Percentiles rank a stretch among this genome's conserved stretches.
Conservation (phyloP, 1,140 invertebrate species). For the Drosophila truncata region DNA sequence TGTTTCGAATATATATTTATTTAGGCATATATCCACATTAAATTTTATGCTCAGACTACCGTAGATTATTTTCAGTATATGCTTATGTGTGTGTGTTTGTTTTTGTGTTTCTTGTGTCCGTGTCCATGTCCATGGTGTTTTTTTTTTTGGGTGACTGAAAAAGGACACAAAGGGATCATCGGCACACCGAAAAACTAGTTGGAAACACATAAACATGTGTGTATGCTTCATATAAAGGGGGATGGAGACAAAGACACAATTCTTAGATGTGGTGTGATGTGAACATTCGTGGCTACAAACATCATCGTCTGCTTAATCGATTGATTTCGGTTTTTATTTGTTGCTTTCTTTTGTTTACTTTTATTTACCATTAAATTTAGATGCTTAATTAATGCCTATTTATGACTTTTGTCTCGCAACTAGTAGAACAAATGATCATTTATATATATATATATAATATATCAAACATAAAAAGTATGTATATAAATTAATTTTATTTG, state of each 20-base stretch:
- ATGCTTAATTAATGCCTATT: constrained; percentile 65
- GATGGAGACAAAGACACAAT: constrained; percentile 30
- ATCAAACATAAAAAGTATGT: constrained; percentile 59
- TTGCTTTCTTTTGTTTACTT: constrained; percentile 47
- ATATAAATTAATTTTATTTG: constrained; percentile 53
- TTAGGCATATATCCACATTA: constrained; percentile 59
- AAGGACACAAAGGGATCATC: constrained; percentile 23
- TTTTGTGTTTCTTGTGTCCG: constrained; percentile 25
- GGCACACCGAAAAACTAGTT: constrained; percentile 20
- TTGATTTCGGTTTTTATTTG: constrained; percentile 30
- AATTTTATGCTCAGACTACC: constrained; percentile 78
- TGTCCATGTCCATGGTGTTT: constrained; percentile 28
- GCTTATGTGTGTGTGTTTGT: constrained; percentile 47
- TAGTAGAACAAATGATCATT: constrained; percentile 67
- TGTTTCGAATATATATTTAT: constrained; percentile 51
- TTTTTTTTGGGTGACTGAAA: constrained; percentile 15
- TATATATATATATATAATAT: constrained; percentile 43
- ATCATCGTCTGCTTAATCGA: constrained; percentile 34
- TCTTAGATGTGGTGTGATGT: constrained; percentile 52
- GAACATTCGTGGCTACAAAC: constrained; percentile 63
- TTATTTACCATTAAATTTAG: constrained; percentile 58
- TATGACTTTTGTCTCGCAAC: constrained; percentile 77
- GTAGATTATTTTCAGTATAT: constrained; percentile 74
- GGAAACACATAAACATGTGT: constrained; percentile 40
- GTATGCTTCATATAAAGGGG: constrained; percentile 48